phyloP scores from a whole-genome alignment of 2,888 invertebrate genomes.

The Sylvicola cinctus region DNA sequence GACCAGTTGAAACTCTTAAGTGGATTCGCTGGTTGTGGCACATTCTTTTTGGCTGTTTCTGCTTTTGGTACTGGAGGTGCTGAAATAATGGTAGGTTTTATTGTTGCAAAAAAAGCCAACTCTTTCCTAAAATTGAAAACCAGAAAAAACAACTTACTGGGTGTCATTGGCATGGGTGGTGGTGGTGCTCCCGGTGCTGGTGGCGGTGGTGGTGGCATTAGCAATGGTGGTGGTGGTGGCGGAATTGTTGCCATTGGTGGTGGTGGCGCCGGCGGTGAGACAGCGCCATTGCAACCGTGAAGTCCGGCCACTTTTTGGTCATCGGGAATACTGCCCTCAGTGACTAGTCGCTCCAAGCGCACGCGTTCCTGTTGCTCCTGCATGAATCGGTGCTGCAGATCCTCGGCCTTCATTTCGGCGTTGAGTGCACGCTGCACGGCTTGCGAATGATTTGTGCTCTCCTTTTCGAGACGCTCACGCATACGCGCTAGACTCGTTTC shows the following conservation, averaged over 20 bases:
- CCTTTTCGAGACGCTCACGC: constrained; percentile 74
- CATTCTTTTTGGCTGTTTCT: constrained; percentile 56
- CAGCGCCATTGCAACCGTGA: constrained; percentile 28
- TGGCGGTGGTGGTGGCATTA: constrained; percentile 31
- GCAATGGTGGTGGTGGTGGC: constrained; percentile 22
- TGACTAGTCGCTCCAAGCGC: constrained; percentile 67
- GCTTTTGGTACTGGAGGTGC: constrained; percentile 31
- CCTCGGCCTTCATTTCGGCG: constrained; percentile 33
- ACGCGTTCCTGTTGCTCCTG: constrained; percentile 63
- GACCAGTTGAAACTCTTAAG: constrained; percentile 97
- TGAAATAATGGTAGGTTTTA: constrained; percentile 4
- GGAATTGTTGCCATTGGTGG: constrained; percentile 16
- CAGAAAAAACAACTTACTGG: constrained; percentile 12
- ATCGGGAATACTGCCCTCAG: constrained; percentile 80
- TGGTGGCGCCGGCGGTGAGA: constrained; percentile 31
- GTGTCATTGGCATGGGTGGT: constrained; percentile 22
- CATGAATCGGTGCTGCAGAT: constrained; percentile 42
- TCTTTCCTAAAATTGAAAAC: background rate
- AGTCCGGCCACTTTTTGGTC: constrained; percentile 61
- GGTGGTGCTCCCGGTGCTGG: constrained; percentile 26
- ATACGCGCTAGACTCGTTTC: constrained; percentile 61
- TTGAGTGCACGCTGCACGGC: constrained; percentile 50
- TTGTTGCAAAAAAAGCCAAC: constrained; percentile 2
- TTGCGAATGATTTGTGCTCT: constrained; percentile 71
- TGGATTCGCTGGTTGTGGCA: constrained; percentile 81